A percentile compares a stretch with the other conserved stretches of the same genome.
Evolutionary conservation across 1,140 invertebrate species (phyloP).

Genomic region (Penaeus indicus): DNA sequence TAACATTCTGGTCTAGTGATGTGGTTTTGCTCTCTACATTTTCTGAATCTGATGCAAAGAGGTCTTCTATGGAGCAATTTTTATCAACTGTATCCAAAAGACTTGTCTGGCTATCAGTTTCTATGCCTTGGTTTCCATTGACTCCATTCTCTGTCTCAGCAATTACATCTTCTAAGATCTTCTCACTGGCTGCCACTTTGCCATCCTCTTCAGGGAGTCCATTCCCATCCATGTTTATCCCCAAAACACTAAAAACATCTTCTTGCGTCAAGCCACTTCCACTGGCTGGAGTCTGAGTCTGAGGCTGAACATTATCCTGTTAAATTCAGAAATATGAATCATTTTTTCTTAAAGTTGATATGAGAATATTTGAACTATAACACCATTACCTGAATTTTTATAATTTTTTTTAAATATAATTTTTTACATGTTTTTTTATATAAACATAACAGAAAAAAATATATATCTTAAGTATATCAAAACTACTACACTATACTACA

Average conservation of each 20-base stretch:
- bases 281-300: background rate
- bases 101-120: too few relatives aligned
- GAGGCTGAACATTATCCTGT: background rate
- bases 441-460: background rate
- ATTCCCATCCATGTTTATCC: background rate
- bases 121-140: too few relatives aligned
- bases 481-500: too few relatives aligned
- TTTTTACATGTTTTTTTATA: background rate
- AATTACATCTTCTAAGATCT: background rate
- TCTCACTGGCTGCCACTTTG: background rate
- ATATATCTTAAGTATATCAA: background rate
- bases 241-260: constrained; percentile 30
- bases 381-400: background rate
- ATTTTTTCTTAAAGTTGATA: too few relatives aligned
- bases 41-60: too few relatives aligned
- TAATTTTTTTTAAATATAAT: background rate
- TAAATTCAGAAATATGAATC: background rate
- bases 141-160: too few relatives aligned
- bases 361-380: background rate
- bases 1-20: too few relatives aligned
- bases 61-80: too few relatives aligned
- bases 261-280: constrained; percentile 22
- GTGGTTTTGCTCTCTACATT: too few relatives aligned
- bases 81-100: too few relatives aligned
- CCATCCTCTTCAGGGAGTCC: background rate